Conservation (phyloP, 2,113 vertebrate genomes). For the Microcebus murinus region DNA sequence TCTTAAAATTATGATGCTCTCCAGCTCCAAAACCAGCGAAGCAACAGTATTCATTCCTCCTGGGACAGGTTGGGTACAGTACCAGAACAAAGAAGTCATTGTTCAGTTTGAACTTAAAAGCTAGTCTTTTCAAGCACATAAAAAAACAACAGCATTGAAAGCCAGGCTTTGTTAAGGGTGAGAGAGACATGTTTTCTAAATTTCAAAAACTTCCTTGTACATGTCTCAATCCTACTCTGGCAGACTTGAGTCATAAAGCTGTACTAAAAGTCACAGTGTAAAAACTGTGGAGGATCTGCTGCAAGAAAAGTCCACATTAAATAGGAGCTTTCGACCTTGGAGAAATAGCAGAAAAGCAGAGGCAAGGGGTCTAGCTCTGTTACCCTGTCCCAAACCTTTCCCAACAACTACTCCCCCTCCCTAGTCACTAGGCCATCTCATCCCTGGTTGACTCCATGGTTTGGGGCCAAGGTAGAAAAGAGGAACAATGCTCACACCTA, state of each 20-base stretch:
- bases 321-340: neutral
- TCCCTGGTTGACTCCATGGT: rapidly evolving
- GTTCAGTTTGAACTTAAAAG: conserved; percentile 28
- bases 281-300: neutral
- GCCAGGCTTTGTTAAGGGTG: neutral
- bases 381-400: neutral
- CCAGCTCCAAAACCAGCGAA: neutral
- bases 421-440: rapidly evolving
- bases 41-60: neutral
- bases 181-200: conserved; percentile 23
- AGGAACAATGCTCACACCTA: neutral
- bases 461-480: neutral
- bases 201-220: neutral
- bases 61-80: neutral
- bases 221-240: neutral
- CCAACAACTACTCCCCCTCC: rapidly evolving
- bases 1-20: neutral
- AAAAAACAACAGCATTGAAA: neutral
- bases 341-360: neutral
- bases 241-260: neutral
- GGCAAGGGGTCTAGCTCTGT: neutral
- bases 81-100: conserved; percentile 24
- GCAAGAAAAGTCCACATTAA: neutral
- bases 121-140: neutral
- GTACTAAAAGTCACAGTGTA: neutral